A percentile compares a stretch with the other conserved stretches of the same genome.
Conservation (phyloP, 2,888 invertebrate genomes). For the Trilocha varians region DNA sequence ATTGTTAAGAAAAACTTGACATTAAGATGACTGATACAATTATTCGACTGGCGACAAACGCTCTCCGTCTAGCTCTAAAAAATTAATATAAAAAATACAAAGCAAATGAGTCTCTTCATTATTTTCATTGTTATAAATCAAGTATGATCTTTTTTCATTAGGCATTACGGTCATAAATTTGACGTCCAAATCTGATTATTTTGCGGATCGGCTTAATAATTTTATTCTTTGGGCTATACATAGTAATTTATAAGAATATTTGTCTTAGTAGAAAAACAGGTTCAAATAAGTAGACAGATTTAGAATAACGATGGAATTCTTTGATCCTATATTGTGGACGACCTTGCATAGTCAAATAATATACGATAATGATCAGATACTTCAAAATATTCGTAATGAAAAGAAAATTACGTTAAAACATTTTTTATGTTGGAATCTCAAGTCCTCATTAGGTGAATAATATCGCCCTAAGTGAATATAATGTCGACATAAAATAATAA, state of each 20-base stretch:
- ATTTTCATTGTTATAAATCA: neutral
- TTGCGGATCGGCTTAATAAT: neutral
- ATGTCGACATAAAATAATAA: too few relatives aligned
- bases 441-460: too few relatives aligned
- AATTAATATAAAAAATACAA: neutral
- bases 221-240: too few relatives aligned
- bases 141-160: neutral
- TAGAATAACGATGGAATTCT: neutral
- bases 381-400: neutral
- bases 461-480: too few relatives aligned
- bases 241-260: too few relatives aligned
- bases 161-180: neutral
- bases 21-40: slow-evolving; percentile 22
- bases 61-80: neutral
- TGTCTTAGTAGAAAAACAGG: too few relatives aligned
- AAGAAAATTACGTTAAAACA: too few relatives aligned
- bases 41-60: slow-evolving; percentile 15
- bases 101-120: neutral
- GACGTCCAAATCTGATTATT: neutral
- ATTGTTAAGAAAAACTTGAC: slow-evolving; percentile 16
- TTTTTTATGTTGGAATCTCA: too few relatives aligned
- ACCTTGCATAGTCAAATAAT: neutral
- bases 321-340: neutral
- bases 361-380: neutral
- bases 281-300: neutral